Evolutionary conservation across 2,113 vertebrate species (phyloP), one percentile per base, ranked within the genome.

Genomic region (Macquaria ambigua): DNA sequence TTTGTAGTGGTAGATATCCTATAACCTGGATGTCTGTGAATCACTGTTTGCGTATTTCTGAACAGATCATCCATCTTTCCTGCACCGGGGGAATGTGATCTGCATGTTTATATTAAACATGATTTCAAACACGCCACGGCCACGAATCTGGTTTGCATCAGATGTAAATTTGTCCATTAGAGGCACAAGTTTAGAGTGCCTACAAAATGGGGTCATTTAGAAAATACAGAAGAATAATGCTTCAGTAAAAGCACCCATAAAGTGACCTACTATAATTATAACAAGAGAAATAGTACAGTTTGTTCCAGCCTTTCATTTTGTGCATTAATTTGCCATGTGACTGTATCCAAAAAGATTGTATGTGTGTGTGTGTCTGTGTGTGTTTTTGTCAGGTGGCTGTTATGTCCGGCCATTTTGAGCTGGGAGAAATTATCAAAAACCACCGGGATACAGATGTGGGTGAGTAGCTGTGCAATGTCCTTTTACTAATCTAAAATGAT

Each of bases 361-460:
- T 80, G 46, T n/a, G 14, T 68, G 11, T 69, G n/a, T 74, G 25
- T 79, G 7, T 81, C 1, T 7, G 5, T 55, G 55, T 74, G 74
- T 61, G 34, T 85, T 37, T 82, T 52, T 7, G 28, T 80, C 86
- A 98, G 97, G 97, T 98, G 78, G 97, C 97, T 11, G 97, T 98
- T 67, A 97, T 98, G 87, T 97, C 97, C 12, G 97, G 97, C 34
- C 97, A 98, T 91, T 98, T 98, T 84, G 97, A 98, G 82, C 93
- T 98, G 56, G 97, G 97, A 77, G 97, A 98, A 89, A 95, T 98
- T 43, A 98, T 98, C 87, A 97, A 97, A 87, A 98, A 97, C 90
- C 97, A 98, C 58, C 94, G 96, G 23, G 97, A 97, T 39, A 91
- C 96, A 71, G 97, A 97, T 15, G 95, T 98, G 78, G 97, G 97